Evolutionary conservation across 2,797 vertebrate species (phyloP).

Genomic region (Eulemur albifrons): DNA sequence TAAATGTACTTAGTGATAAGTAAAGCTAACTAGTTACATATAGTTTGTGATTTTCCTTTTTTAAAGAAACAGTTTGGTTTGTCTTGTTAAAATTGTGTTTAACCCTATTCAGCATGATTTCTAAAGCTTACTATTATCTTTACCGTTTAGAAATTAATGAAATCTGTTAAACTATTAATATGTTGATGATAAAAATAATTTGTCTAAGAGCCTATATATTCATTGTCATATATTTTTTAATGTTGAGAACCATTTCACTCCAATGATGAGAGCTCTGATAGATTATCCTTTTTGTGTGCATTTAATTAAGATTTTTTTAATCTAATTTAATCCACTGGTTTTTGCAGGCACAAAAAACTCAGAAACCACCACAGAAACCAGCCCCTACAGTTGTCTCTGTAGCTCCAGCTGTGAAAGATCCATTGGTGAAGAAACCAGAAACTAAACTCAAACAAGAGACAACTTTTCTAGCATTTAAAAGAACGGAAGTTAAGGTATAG

Average conservation of each 20-base stretch:
- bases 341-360: slow-evolving; percentile 93
- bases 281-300: neutral
- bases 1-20: neutral
- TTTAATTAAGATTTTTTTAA: slow-evolving; percentile 1
- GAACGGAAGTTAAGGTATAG: slow-evolving; percentile 96
- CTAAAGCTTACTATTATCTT: neutral
- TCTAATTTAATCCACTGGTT: slow-evolving; percentile 35
- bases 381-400: slow-evolving; percentile 90
- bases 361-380: slow-evolving; percentile 96
- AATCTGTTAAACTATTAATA: neutral
- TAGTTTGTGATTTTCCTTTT: slow-evolving; percentile 25
- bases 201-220: neutral
- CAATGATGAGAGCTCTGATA: neutral
- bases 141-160: slow-evolving; percentile 47
- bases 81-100: slow-evolving; percentile 28
- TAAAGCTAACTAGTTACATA: neutral
- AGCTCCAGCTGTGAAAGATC: slow-evolving; percentile 94
- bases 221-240: neutral
- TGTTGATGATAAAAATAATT: neutral
- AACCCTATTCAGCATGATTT: neutral
- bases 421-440: slow-evolving; percentile 95
- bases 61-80: neutral
- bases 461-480: slow-evolving; percentile 97
- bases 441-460: slow-evolving; percentile 93
- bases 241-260: neutral